These are phyloP conservation scores for Hirtodrosophila trivittata DNA, from an alignment of 2,888 invertebrate genomes.

Conservation along the genomic window DNA sequence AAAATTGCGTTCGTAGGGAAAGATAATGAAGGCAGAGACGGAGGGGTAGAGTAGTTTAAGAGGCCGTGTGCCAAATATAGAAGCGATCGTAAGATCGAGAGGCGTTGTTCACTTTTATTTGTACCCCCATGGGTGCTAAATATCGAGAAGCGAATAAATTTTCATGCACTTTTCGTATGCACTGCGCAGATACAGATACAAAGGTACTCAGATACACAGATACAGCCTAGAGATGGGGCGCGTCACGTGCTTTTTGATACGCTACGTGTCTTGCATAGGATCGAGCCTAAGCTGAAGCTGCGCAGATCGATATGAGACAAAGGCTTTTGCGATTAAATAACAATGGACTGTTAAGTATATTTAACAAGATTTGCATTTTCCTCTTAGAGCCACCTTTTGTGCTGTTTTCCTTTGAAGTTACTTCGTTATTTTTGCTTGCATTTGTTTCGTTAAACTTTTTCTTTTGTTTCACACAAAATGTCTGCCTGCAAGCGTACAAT, in stretches of 20 bases:
- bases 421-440: no score
- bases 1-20: slow-evolving; percentile 34
- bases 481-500: no score
- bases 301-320: no score
- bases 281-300: no score
- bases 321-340: no score
- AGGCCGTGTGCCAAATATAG: slow-evolving; percentile 54
- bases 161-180: slow-evolving; percentile 59
- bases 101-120: slow-evolving; percentile 34
- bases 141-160: slow-evolving; percentile 72
- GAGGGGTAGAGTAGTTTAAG: neutral
- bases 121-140: slow-evolving; percentile 76
- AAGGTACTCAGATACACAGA: slow-evolving; percentile 1
- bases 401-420: no score
- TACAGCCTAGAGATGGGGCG: slow-evolving; percentile 26
- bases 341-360: no score
- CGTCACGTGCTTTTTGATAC: slow-evolving; percentile 17
- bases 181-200: slow-evolving; percentile 39
- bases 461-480: no score
- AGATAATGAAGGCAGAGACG: neutral
- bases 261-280: no score
- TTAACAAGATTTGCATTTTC: no score
- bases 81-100: slow-evolving; percentile 47
- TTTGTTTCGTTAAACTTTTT: no score
- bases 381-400: no score